phyloP scores from a whole-genome alignment of 2,797 vertebrate genomes.

The Acanthurus tractus region DNA sequence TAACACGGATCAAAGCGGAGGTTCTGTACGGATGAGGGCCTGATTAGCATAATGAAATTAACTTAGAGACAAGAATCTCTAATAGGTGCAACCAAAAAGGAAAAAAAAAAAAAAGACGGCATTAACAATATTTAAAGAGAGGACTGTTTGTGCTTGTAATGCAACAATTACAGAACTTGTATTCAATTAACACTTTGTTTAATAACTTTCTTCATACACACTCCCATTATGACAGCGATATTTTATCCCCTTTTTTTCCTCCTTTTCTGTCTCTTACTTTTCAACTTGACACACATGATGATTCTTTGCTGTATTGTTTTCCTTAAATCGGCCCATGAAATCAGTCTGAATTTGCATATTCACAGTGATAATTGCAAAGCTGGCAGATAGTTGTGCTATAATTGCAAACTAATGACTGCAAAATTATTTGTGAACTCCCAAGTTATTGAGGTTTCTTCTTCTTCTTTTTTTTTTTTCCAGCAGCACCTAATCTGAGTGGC shows the following conservation, averaged over 20 bases:
- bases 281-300: slow-evolving; percentile 62
- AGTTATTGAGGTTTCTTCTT: slow-evolving; percentile 46
- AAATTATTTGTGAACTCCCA: slow-evolving; percentile 73
- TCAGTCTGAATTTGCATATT: slow-evolving; percentile 81
- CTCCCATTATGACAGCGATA: slow-evolving; percentile 60
- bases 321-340: slow-evolving; percentile 79
- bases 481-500: slow-evolving; percentile 54
- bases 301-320: slow-evolving; percentile 70
- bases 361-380: slow-evolving; percentile 81
- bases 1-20: slow-evolving; percentile 99
- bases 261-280: slow-evolving; percentile 24
- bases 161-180: slow-evolving; percentile 98
- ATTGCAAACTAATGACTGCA: slow-evolving; percentile 81
- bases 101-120: slow-evolving; percentile 90
- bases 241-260: slow-evolving; percentile 23
- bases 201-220: slow-evolving; percentile 90
- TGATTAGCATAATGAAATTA: slow-evolving; percentile 99
- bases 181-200: slow-evolving; percentile 98
- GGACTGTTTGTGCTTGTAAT: slow-evolving; percentile 97
- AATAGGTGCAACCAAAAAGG: slow-evolving; percentile 94
- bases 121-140: slow-evolving; percentile 99
- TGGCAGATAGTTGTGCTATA: slow-evolving; percentile 80
- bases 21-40: slow-evolving; percentile 97
- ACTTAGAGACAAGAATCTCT: slow-evolving; percentile 99
- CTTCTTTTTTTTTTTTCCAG: background rate